Conservation (phyloP, 2,888 invertebrate species). For the Conistra vaccinii region DNA sequence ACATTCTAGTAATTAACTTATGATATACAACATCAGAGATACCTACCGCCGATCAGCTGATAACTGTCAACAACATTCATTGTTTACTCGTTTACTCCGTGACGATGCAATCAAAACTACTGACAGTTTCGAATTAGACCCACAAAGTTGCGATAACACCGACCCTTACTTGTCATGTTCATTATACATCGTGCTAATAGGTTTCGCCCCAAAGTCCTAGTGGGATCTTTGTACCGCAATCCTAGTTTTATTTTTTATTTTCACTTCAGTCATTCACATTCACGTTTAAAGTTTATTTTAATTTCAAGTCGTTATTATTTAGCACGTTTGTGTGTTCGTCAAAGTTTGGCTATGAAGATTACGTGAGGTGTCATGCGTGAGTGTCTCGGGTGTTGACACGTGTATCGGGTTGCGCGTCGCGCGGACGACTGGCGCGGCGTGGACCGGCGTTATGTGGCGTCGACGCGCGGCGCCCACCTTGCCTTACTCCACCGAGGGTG, state of each 20-base stretch:
- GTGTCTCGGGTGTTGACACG: slow-evolving; percentile 59
- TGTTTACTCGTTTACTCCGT: slow-evolving; percentile 57
- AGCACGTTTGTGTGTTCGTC: slow-evolving; percentile 53
- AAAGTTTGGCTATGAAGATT: slow-evolving; percentile 74
- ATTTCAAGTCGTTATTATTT: slow-evolving; percentile 36
- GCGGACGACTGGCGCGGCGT: slow-evolving; percentile 79
- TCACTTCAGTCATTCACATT: slow-evolving; percentile 66
- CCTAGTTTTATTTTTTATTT: slow-evolving; percentile 17
- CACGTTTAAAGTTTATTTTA: slow-evolving; percentile 51
- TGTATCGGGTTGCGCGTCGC: slow-evolving; percentile 73
- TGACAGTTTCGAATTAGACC: slow-evolving; percentile 63
- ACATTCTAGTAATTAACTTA: slow-evolving; percentile 11
- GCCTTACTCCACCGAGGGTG: slow-evolving; percentile 66
- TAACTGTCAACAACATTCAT: slow-evolving; percentile 67
- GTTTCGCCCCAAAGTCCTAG: slow-evolving; percentile 53
- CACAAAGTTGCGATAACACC: slow-evolving; percentile 63
- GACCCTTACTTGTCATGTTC: slow-evolving; percentile 66
- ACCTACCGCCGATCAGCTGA: slow-evolving; percentile 71
- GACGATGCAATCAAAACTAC: slow-evolving; percentile 64
- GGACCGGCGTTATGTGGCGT: slow-evolving; percentile 50
- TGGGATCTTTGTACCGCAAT: slow-evolving; percentile 46
- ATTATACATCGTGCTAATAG: slow-evolving; percentile 65
- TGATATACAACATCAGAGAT: slow-evolving; percentile 32
- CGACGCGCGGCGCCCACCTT: slow-evolving; percentile 70
- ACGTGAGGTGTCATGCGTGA: slow-evolving; percentile 73